Base-by-base conservation (phyloP, 2,797 vertebrate genomes). In the Pipistrellus nathusii region DNA sequence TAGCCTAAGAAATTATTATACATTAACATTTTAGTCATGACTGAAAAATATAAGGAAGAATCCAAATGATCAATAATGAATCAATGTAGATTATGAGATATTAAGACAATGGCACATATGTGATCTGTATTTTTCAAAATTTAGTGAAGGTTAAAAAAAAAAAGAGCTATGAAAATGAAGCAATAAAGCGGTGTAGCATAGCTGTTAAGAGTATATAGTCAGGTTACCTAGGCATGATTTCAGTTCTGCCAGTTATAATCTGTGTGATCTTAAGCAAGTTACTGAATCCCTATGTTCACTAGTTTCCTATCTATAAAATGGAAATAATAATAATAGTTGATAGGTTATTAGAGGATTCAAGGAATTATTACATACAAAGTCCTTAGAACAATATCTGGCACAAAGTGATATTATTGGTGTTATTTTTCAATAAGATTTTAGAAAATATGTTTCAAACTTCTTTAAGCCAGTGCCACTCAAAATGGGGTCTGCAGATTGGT, bases 371-470 rank as follows among this genome's bases (percentile, higher is more conserved):
- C 7, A 64, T 32, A 23, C 35, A 76, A 92, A 92, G 30, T 76
- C 4, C 51, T 62, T 82, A 84, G 25, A 93, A 64, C 0, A 35
- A 91, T 51, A 64, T 21, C 44, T 88, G 41, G n/a, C 23, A 91
- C 46, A 53, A 46, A 71, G 23, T 82, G 11, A 27, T 84, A 32
- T 64, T 55, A 68, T 27, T 86, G 6, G n/a, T 81, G 25, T 55
- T 72, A 69, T 87, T 84, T 93, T 62, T 69, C 80, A 77, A 95
- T 57, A 53, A 10, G 51, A 90, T 66, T 72, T 78, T 27, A 51
- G 21, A 92, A 92, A 85, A 75, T 73, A 30, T 21, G 44, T 73
- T 90, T 87, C n/a, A 68, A 72, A 78, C 32, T 83, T 82, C 25
- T 57, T 71, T 57, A 92, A 64, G 62, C 7, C 69, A 77, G 17